Evolutionary conservation across 2,888 invertebrate species (phyloP).

Genomic region (Andrena chrysosceles): DNA sequence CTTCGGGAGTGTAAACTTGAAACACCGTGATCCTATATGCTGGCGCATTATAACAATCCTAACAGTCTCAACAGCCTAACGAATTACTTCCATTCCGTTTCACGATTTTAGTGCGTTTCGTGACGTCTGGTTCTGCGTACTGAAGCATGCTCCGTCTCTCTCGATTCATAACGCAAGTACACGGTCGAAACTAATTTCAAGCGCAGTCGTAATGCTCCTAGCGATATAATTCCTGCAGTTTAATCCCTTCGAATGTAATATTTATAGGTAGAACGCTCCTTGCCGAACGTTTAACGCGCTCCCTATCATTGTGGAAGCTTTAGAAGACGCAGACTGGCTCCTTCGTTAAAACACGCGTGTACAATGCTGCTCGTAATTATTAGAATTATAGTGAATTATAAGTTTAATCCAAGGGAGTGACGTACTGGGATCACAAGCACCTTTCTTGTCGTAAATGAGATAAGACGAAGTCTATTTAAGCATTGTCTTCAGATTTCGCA

Average conservation of each 20-base stretch:
- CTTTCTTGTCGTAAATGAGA: too few species aligned
- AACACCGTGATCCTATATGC: conserved; percentile 36
- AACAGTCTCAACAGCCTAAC: conserved; percentile 62
- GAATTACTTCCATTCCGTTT: conserved; percentile 70
- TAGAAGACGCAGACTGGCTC: background rate
- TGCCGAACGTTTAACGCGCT: conserved; percentile 27
- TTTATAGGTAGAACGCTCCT: conserved; percentile 21
- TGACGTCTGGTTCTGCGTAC: conserved; percentile 54
- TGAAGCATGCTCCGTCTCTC: conserved; percentile 18
- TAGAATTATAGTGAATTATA: background rate
- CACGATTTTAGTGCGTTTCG: conserved; percentile 61
- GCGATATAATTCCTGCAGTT: conserved; percentile 38
- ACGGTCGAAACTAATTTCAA: conserved; percentile 61
- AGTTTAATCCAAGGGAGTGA: background rate
- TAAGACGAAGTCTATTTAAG: too few species aligned
- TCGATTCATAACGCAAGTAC: conserved; percentile 42
- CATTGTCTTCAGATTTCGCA: too few species aligned
- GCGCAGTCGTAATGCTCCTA: conserved; percentile 31
- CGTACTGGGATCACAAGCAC: too few species aligned
- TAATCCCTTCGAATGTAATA: conserved; percentile 32
- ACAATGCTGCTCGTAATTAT: background rate
- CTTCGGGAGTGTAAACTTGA: conserved; percentile 28
- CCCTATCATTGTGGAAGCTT: conserved; percentile 17
- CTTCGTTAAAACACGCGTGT: background rate
- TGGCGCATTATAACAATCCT: conserved; percentile 57